Base-by-base conservation (phyloP, 2,888 invertebrate genomes). In the Lepidocyrtinus sp. region DNA sequence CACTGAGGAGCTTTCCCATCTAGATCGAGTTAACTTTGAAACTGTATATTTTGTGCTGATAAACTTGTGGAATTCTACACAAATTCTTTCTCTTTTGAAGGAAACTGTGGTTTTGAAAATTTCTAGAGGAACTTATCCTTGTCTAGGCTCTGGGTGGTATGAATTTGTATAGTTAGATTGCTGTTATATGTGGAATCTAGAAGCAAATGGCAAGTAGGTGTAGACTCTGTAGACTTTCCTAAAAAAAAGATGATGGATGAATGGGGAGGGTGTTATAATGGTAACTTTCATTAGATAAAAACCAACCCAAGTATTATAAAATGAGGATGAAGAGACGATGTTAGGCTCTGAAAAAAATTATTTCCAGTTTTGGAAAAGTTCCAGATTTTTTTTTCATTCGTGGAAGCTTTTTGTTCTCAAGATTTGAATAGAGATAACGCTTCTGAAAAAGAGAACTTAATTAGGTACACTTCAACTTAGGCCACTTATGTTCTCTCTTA, bases 311-410 rank as follows among this genome's bases (percentile, higher is more conserved):
- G n/a, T 50, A n/a, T 50, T 50, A 50, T 50, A 1, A 12, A 12
- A 50, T 12, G 50, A n/a, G 36, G 12, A 36, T 36, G 36, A 36
- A 50, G 50, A 7, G 50, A n/a, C n/a, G n/a, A n/a, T n/a, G n/a
- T n/a, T n/a, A n/a, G n/a, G n/a, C n/a, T n/a, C n/a, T n/a, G n/a
- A n/a, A n/a, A 50, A 50, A 50, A 50, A 7, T 50, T n/a, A n/a
- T n/a, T 50, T 50, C 50, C n/a, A 19, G 61, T 2, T 59, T 61
- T 74, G 74, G 74, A 59, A 67, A 17, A 67, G 74, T 67, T 67
- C 74, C 74, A 74, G 65, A 50, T 50, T 67, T 61, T 74, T 65
- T 59, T 67, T 74, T 61, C 36, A 67, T 36, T 67, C 45, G 2
- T 2, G 15, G 50, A 50, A 50, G 12, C 22, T 24, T 12, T n/a